These are phyloP conservation scores for Xanthorhoe spadicearia DNA, from an alignment of 2,888 invertebrate genomes.

Conservation along the genomic window DNA sequence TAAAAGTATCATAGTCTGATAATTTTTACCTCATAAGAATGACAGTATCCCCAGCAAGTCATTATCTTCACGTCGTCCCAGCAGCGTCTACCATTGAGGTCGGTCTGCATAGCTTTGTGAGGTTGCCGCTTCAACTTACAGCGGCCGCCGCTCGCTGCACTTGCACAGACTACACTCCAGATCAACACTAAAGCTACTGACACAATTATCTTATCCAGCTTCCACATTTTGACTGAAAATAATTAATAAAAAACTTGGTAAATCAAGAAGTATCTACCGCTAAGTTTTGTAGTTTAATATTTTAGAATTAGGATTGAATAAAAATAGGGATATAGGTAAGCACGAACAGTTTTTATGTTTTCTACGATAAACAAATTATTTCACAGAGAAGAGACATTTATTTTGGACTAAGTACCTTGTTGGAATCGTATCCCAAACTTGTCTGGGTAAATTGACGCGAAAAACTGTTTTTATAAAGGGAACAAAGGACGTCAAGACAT, in stretches of 20 bases:
- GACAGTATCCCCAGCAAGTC: slow-evolving; percentile 94
- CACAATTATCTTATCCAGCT: slow-evolving; percentile 35
- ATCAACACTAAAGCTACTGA: slow-evolving; percentile 50
- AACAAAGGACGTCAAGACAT: slow-evolving; percentile 68
- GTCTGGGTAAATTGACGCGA: slow-evolving; percentile 50
- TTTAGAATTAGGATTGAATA: too few relatives aligned
- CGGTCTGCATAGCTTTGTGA: slow-evolving; percentile 76
- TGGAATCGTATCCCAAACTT: slow-evolving; percentile 49
- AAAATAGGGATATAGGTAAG: too few relatives aligned
- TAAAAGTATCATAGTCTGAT: background rate
- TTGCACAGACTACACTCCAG: slow-evolving; percentile 52
- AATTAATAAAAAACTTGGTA: background rate
- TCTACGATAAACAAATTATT: too few relatives aligned
- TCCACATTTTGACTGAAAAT: slow-evolving; percentile 45
- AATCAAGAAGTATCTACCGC: background rate
- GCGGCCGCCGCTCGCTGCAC: slow-evolving; percentile 54
- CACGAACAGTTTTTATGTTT: too few relatives aligned
- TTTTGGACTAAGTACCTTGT: slow-evolving; percentile 43
- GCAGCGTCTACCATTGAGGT: slow-evolving; percentile 88
- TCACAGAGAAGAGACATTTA: background rate
- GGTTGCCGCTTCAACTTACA: slow-evolving; percentile 68
- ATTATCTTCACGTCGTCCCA: slow-evolving; percentile 91
- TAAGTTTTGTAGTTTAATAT: background rate
- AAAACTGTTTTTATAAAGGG: slow-evolving; percentile 70
- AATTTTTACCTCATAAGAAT: slow-evolving; percentile 88